phyloP scores from a whole-genome alignment of 2,797 vertebrate genomes.

The Sphaeramia orbicularis region DNA sequence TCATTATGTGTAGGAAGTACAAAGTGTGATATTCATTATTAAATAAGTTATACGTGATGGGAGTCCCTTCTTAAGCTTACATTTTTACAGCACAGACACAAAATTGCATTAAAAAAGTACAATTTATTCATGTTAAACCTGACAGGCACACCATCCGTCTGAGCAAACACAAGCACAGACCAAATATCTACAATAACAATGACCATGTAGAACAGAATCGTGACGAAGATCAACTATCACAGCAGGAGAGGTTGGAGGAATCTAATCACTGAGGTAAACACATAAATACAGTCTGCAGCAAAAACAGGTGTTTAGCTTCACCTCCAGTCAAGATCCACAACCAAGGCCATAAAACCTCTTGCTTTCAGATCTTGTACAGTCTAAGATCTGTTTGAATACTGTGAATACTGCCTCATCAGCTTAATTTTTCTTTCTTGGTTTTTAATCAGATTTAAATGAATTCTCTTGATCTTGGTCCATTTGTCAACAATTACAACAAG shows the following conservation, averaged over 20 bases:
- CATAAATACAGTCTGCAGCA: constrained; percentile 19
- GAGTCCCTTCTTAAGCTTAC: background rate
- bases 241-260: constrained; percentile 17
- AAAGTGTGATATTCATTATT: background rate
- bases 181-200: constrained; percentile 53
- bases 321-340: background rate
- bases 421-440: too few relatives aligned
- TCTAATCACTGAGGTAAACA: constrained; percentile 10
- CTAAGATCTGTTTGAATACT: too few relatives aligned
- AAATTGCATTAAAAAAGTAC: constrained; percentile 11
- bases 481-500: background rate
- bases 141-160: constrained; percentile 53
- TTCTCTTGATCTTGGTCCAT: background rate
- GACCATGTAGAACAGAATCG: constrained; percentile 43
- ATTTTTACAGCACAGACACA: constrained; percentile 8
- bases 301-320: constrained; percentile 36
- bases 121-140: constrained; percentile 69
- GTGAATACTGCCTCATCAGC: too few relatives aligned
- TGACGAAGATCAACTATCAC: constrained; percentile 27
- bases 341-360: too few relatives aligned
- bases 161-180: constrained; percentile 53
- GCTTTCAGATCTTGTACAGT: too few relatives aligned
- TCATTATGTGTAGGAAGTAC: background rate
- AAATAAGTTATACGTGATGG: background rate
- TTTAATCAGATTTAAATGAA: too few relatives aligned